phyloP scores from a whole-genome alignment of 2,797 vertebrate genomes.

The Cossypha heuglini region DNA sequence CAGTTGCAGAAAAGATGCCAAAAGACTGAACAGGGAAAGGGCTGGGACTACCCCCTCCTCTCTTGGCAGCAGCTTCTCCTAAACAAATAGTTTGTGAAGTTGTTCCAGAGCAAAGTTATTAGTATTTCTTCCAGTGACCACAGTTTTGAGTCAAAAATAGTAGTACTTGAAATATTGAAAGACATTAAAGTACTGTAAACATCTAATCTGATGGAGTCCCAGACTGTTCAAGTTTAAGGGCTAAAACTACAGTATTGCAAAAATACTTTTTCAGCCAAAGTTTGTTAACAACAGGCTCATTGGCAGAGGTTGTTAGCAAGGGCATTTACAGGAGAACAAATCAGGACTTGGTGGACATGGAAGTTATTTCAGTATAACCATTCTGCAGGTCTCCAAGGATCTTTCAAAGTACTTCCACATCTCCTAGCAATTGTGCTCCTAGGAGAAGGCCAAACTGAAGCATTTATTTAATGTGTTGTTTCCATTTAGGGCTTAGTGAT shows the following conservation, averaged over 20 bases:
- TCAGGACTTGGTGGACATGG: not conserved
- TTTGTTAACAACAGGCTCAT: not conserved
- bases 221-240: not conserved
- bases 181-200: not conserved
- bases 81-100: not conserved
- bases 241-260: not conserved
- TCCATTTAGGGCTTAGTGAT: not conserved
- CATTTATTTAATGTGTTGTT: slow-evolving; percentile 3
- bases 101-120: not conserved
- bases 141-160: not conserved
- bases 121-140: not conserved
- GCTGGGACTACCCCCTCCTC: not conserved
- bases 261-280: not conserved
- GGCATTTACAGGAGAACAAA: not conserved
- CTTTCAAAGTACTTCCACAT: not conserved
- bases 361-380: not conserved
- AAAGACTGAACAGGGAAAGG: not conserved
- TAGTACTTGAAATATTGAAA: not conserved
- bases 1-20: not conserved
- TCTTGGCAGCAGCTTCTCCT: not conserved
- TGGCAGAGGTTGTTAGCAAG: not conserved
- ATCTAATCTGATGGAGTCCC: not conserved
- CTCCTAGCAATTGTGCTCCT: not conserved
- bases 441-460: not conserved
- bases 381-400: not conserved